Percentiles rank a stretch among this genome's conserved stretches.
These are phyloP conservation scores for Nephrotoma flavescens DNA, from an alignment of 2,888 invertebrate species.

Conservation along the genomic window DNA sequence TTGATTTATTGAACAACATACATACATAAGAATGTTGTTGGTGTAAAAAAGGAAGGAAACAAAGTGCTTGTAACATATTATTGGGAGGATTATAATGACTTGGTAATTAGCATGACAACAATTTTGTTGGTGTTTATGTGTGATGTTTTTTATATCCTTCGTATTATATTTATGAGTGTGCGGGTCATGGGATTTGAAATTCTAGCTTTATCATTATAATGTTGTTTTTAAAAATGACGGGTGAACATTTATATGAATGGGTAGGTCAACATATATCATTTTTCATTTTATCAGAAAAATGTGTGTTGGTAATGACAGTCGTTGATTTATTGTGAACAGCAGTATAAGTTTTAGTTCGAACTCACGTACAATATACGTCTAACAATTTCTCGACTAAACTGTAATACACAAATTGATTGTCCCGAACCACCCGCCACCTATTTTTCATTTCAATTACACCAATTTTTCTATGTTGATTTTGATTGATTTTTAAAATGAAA, in stretches of 20 bases:
- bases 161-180: not conserved
- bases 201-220: not conserved
- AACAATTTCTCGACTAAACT: too few species aligned
- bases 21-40: not conserved
- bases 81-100: not conserved
- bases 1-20: not conserved
- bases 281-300: not conserved
- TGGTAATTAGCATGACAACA: not conserved
- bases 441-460: not conserved
- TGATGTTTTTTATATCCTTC: not conserved
- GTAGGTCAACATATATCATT: not conserved
- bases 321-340: not conserved
- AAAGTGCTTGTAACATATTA: not conserved
- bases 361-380: too few species aligned
- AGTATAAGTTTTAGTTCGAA: too few species aligned
- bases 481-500: not conserved
- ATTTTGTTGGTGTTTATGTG: not conserved
- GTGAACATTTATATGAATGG: not conserved
- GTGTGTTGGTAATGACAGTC: not conserved
- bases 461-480: not conserved
- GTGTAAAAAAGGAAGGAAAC: not conserved
- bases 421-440: not conserved
- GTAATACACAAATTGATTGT: not conserved
- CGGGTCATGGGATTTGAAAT: not conserved
- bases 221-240: not conserved